Conservation (phyloP, 2,113 vertebrate species). For the Oncorhynchus kisutch region DNA sequence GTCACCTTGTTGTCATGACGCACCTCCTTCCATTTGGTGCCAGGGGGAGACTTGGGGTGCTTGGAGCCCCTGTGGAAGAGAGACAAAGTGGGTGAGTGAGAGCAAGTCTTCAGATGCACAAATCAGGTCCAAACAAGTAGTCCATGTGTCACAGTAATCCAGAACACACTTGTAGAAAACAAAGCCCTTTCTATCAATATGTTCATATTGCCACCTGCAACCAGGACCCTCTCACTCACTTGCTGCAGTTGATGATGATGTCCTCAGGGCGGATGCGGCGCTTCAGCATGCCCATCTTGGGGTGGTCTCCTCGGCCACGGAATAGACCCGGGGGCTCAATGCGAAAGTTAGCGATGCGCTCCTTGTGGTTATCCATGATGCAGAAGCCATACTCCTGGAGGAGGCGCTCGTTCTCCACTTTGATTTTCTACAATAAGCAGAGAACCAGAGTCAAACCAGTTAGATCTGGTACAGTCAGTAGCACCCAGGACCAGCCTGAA, state of each 20-base stretch:
- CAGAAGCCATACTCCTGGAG: slow-evolving; percentile 94
- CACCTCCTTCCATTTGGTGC: slow-evolving; percentile 96
- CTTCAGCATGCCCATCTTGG: slow-evolving; percentile 98
- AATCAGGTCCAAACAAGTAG: no score
- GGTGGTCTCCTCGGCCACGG: slow-evolving; percentile 94
- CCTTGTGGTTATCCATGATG: slow-evolving; percentile 96
- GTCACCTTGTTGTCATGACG: slow-evolving; percentile 97
- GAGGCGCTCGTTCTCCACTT: slow-evolving; percentile 88
- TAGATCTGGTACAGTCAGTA: neutral
- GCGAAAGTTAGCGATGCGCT: slow-evolving; percentile 96
- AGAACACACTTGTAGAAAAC: no score
- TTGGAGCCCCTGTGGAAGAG: slow-evolving; percentile 83
- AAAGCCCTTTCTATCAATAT: no score
- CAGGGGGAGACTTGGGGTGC: slow-evolving; percentile 84
- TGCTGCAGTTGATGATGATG: slow-evolving; percentile 98
- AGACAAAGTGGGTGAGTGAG: no score
- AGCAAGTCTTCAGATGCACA: no score
- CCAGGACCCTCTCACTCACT: slow-evolving; percentile 71
- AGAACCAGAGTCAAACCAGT: neutral
- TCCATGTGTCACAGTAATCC: no score
- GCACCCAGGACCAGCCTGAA: no score
- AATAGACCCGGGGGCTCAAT: slow-evolving; percentile 97
- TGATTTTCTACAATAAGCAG: slow-evolving; percentile 84
- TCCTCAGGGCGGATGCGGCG: slow-evolving; percentile 89
- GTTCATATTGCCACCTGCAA: no score